Evolutionary conservation across 2,113 vertebrate genomes (phyloP).

Genomic region (Oplegnathus fasciatus): DNA sequence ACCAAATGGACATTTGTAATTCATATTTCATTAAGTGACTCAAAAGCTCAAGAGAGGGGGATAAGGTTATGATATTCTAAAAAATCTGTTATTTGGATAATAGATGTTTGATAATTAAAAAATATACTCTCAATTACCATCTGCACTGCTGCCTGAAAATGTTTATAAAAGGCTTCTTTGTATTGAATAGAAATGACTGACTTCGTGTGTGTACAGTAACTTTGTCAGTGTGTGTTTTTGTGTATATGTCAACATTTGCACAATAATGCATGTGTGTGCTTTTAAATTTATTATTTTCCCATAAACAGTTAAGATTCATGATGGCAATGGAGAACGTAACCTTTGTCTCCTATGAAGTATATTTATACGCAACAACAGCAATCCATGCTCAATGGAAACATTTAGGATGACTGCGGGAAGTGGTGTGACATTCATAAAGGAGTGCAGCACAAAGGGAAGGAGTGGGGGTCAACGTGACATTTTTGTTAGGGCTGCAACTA

Average conservation of each 20-base stretch:
- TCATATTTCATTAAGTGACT: constrained; percentile 53
- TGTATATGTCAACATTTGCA: not conserved
- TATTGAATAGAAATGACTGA: not conserved
- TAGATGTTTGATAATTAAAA: constrained; percentile 33
- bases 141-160: constrained; percentile 2
- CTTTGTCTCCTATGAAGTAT: not conserved
- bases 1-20: constrained; percentile 60
- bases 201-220: not conserved
- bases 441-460: not conserved
- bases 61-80: constrained; percentile 12
- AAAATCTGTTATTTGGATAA: constrained; percentile 39
- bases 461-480: not conserved
- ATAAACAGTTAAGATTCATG: not conserved
- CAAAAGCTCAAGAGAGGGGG: constrained; percentile 32
- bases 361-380: not conserved
- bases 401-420: not conserved
- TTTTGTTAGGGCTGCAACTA: not conserved
- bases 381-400: not conserved
- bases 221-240: not conserved
- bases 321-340: not conserved
- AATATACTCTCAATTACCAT: constrained; percentile 27
- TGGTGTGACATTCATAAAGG: not conserved
- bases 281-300: not conserved
- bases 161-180: not conserved
- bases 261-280: not conserved